Base-by-base conservation (phyloP, 1,140 invertebrate genomes). In the Drosophila rufa region DNA sequence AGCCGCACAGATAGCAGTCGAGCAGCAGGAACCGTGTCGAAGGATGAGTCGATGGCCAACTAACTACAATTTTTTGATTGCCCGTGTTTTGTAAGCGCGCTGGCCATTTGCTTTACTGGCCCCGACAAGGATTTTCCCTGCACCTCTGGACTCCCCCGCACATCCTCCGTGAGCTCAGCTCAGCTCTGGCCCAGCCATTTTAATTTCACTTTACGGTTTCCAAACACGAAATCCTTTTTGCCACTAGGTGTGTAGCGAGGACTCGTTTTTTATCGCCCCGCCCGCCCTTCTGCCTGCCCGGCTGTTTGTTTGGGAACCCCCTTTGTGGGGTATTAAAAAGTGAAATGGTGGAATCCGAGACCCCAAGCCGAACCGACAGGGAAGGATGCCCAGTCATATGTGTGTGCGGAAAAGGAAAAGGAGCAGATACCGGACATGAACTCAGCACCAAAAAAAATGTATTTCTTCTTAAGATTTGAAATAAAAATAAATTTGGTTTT, bases 141-240 rank as follows among this genome's bases (percentile, higher is more conserved):
- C 9, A 0, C 19, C 69, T n/a, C 30, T 45, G 19, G 14, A 43
- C 22, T 11, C 3, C 17, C 60, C 57, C 6, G 14, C 17, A 30
- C 17, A 19, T 50, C 48, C 40, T 33, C 27, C 17, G 22, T n/a
- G 12, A 30, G 15, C 25, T 51, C 50, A 80, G 84, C 79, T 68
- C 68, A 79, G 48, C 71, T 59, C 71, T 76, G 62, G 65, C 78
- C 69, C 47, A 89, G 64, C 85, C 73, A 89, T 87, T 89, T 89
- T 90, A 89, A 89, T 89, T 89, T 89, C 84, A 89, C 84, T 89
- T 89, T 90, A 89, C 85, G 84, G 85, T 90, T 89, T 79, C 71
- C 83, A 89, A 87, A 87, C 83, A 89, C 85, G 74, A 84, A 89
- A 89, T 87, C 85, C 84, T 84, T 84, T 78, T 84, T 89, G 77